A percentile compares a stretch with the other conserved stretches of the same genome.
Conservation (phyloP, 37 sponge, comb jelly and placozoan species). For the Diacarnus erythraeanus region DNA sequence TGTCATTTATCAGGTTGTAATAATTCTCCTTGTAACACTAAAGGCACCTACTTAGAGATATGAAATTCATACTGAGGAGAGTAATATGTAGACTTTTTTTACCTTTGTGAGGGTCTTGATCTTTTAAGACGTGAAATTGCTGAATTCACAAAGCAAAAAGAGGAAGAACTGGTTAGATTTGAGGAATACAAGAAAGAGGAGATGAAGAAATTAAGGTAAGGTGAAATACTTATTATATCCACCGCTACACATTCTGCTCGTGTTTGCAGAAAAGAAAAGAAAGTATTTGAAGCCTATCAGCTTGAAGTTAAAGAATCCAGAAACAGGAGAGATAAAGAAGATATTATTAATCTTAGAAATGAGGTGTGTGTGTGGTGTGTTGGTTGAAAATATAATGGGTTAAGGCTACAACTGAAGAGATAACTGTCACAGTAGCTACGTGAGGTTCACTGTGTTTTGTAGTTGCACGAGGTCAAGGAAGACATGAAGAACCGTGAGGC, state of each 20-base stretch:
- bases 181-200: conserved; percentile 78
- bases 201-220: conserved; percentile 77
- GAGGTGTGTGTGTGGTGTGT: conserved; percentile 39
- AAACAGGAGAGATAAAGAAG: conserved; percentile 75
- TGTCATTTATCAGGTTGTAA: too few relatives aligned
- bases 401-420: background rate
- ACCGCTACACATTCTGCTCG: background rate
- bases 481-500: conserved; percentile 61
- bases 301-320: conserved; percentile 26
- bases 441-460: background rate
- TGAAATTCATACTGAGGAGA: background rate
- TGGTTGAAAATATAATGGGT: too few relatives aligned
- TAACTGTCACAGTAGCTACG: background rate
- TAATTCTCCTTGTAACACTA: too few relatives aligned
- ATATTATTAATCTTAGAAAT: conserved; percentile 50
- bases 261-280: conserved; percentile 62
- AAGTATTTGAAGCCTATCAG: conserved; percentile 75
- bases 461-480: conserved; percentile 45
- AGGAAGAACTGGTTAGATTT: conserved; percentile 59
- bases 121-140: conserved; percentile 56
- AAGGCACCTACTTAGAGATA: too few relatives aligned
- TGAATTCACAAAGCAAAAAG: conserved; percentile 70
- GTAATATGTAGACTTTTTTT: background rate
- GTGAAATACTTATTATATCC: background rate
- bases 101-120: conserved; percentile 8